Base-by-base conservation (phyloP, 2,888 invertebrate genomes). In the Colletes collaris region DNA sequence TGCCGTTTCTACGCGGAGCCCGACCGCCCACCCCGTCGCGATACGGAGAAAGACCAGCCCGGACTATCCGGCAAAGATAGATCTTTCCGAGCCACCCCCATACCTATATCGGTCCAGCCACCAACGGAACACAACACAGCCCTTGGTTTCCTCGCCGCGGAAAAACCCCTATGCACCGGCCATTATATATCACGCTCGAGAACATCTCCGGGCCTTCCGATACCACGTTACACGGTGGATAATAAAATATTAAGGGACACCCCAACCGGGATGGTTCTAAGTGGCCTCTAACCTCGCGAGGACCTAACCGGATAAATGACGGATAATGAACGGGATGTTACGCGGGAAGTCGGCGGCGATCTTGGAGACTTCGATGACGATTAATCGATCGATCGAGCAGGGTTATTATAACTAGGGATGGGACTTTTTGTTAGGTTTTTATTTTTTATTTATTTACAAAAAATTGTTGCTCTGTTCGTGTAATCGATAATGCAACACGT, bases 1-100 rank as follows among this genome's bases (percentile, higher is more conserved):
- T 89, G 89, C 89, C 86, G 81, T 86, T 81, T 79, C 85, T 83
- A 68, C 75, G 78, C 67, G 58, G 35, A 53, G 62, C 59, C 53
- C 65, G 62, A 11, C 6, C 62, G 6, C 62, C 46, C 72, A 71
- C 78, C 81, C 27, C 71, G 44, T 55, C 67, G 70, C 77, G 81
- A 78, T 85, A 87, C 83, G 63, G 86, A 74, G 80, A 84, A 83
- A 84, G 76, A 84, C 78, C 84, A 85, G 77, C 86, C 86, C 86
- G 85, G 81, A 85, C 86, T 88, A 87, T 86, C 85, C 83, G 75
- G 72, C 81, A 83, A 75, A 87, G 88, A 86, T 86, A 87, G 87
- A 87, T 87, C 86, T 84, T 77, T 82, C 78, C 79, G 79, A 46
- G 8, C 7, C 49, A 75, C 73, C 58, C 71, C 44, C 62, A 46